Percentiles rank a stretch among this genome's conserved stretches.
Evolutionary conservation across 2,888 invertebrate genomes (phyloP).

Genomic region (Augiades crinisus): DNA sequence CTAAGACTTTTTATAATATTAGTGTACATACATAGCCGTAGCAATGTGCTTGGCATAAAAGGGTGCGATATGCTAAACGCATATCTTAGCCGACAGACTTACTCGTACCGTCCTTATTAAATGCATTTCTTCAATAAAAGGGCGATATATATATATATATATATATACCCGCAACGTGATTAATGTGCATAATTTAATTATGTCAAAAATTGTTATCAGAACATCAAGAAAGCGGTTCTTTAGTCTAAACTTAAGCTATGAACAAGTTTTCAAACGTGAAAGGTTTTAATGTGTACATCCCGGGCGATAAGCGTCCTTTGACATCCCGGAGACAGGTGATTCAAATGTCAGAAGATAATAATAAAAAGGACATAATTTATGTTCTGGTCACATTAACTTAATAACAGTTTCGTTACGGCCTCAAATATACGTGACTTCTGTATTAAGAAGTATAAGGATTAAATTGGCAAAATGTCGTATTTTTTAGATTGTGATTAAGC

Average conservation of each 20-base stretch:
- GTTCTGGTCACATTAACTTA: constrained; percentile 21
- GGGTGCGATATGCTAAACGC: too few species aligned
- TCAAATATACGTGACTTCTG: not conserved
- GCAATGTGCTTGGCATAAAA: too few species aligned
- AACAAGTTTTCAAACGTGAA: not conserved
- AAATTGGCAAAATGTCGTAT: not conserved
- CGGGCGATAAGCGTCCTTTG: constrained; percentile 8
- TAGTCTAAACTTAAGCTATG: not conserved
- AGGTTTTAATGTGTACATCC: not conserved
- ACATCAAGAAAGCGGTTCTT: too few species aligned
- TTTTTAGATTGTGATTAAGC: not conserved
- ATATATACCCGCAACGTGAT: too few species aligned
- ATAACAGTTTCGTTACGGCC: constrained; percentile 13
- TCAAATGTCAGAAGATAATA: constrained; percentile 19
- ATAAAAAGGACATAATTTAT: constrained; percentile 18
- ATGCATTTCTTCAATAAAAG: too few species aligned
- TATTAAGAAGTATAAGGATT: not conserved
- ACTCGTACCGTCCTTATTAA: too few species aligned
- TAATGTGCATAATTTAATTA: too few species aligned
- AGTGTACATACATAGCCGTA: too few species aligned
- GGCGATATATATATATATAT: too few species aligned
- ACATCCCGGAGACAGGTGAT: constrained; percentile 14
- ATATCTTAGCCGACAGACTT: too few species aligned
- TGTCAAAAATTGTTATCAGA: too few species aligned
- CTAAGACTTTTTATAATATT: too few species aligned